Evolutionary conservation across 2,888 invertebrate genomes (phyloP).

Genomic region (Oconnorella tubifera): DNA sequence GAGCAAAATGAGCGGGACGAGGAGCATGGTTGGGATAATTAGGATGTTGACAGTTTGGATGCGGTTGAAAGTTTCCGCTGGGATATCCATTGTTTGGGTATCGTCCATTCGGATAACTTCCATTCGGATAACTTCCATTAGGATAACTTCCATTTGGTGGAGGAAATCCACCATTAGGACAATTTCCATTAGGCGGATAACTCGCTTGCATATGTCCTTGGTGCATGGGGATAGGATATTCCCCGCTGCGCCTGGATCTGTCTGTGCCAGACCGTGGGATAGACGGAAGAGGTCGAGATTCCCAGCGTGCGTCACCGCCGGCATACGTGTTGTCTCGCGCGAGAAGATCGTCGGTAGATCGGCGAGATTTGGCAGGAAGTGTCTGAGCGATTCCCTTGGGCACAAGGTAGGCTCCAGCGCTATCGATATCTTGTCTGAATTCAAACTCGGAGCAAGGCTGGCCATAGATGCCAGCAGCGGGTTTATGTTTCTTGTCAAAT

Average conservation of each 20-base stretch:
- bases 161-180: slow-evolving; percentile 10
- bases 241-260: slow-evolving; percentile 4
- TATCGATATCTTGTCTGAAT: slow-evolving; percentile 20
- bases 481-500: slow-evolving; percentile 19
- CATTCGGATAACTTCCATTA: neutral
- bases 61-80: neutral
- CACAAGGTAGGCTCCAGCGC: slow-evolving; percentile 15
- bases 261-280: slow-evolving; percentile 19
- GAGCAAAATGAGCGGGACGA: neutral
- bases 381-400: slow-evolving; percentile 6
- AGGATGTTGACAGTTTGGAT: neutral
- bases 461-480: slow-evolving; percentile 21
- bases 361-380: slow-evolving; percentile 12
- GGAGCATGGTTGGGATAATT: neutral
- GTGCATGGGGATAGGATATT: slow-evolving; percentile 10
- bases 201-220: slow-evolving; percentile 3
- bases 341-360: slow-evolving; percentile 21
- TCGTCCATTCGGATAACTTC: neutral
- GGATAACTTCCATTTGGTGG: neutral
- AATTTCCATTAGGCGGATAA: slow-evolving; percentile 1
- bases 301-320: slow-evolving; percentile 28
- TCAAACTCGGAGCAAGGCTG: slow-evolving; percentile 26
- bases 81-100: slow-evolving; percentile 3
- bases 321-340: slow-evolving; percentile 26
- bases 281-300: slow-evolving; percentile 32